Percentiles rank a stretch among this genome's conserved stretches.
Evolutionary conservation across 2,113 vertebrate genomes (phyloP).

Genomic region (Tachysurus vachellii): DNA sequence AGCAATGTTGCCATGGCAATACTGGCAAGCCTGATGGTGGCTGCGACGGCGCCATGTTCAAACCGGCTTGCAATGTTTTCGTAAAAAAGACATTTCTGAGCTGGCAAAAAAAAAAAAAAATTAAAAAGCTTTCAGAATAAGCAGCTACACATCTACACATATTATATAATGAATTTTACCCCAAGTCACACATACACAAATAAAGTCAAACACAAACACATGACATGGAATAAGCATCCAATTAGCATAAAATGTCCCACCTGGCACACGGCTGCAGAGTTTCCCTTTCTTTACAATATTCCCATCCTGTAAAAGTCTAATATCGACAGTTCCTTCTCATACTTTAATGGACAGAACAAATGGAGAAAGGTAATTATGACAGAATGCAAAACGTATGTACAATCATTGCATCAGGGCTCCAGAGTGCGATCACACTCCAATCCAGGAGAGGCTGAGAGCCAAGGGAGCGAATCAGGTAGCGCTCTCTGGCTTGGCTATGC

Average conservation of each 20-base stretch:
- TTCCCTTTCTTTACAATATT: neutral
- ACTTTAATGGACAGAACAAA: neutral
- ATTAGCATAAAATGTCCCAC: neutral
- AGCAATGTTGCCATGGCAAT: neutral
- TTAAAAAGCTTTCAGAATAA: constrained; percentile 28
- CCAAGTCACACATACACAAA: constrained; percentile 12
- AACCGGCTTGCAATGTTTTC: constrained; percentile 26
- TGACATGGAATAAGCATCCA: neutral
- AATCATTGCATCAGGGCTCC: neutral
- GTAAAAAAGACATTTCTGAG: constrained; percentile 30
- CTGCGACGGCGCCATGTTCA: neutral
- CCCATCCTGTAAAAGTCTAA: neutral
- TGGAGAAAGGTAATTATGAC: neutral
- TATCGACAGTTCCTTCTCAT: neutral
- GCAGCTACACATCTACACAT: constrained; percentile 25
- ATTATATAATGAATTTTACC: constrained; percentile 13
- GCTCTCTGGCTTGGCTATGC: neutral
- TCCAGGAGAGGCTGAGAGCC: neutral
- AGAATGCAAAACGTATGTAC: neutral
- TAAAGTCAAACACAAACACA: neutral
- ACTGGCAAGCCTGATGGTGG: neutral
- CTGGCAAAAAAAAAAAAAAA: constrained; percentile 18
- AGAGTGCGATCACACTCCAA: neutral
- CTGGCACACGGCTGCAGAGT: neutral
- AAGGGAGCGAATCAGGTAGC: neutral